Percentiles rank a stretch among this genome's conserved stretches.
phyloP scores from a whole-genome alignment of 1,140 invertebrate genomes.

The Mycetomoellerius zeteki region DNA sequence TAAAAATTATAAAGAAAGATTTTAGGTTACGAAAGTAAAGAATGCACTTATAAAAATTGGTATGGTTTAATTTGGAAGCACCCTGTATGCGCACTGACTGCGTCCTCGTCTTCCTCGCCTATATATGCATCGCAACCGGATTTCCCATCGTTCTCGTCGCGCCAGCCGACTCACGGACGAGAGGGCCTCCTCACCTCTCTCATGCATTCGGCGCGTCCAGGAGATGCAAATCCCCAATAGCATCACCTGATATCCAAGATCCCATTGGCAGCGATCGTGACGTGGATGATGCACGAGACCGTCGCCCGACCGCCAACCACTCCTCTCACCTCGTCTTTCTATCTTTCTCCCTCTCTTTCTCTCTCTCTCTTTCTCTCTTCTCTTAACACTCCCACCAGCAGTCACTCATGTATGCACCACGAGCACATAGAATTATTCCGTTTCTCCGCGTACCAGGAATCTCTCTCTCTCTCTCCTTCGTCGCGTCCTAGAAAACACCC shows the following conservation, averaged over 20 bases:
- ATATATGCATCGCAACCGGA: slow-evolving; percentile 73
- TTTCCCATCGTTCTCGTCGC: slow-evolving; percentile 75
- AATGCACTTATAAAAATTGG: neutral
- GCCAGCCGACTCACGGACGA: slow-evolving; percentile 59
- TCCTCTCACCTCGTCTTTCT: neutral
- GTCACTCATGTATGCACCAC: slow-evolving; percentile 46
- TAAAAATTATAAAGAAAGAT: neutral
- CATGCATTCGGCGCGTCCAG: slow-evolving; percentile 59
- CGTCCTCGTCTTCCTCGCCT: slow-evolving; percentile 58
- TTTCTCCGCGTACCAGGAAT: slow-evolving; percentile 56
- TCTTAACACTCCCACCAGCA: slow-evolving; percentile 23
- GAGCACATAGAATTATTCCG: slow-evolving; percentile 53
- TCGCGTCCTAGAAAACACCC: slow-evolving; percentile 39
- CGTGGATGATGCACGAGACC: slow-evolving; percentile 71
- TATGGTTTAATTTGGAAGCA: slow-evolving; percentile 46
- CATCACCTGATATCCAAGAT: slow-evolving; percentile 72
- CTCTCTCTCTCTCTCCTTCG: slow-evolving; percentile 13
- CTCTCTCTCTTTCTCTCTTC: neutral
- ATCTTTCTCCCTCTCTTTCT: too few species aligned
- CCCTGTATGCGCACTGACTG: slow-evolving; percentile 37
- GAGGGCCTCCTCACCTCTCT: slow-evolving; percentile 66
- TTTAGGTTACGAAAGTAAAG: neutral
- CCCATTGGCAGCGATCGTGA: slow-evolving; percentile 76
- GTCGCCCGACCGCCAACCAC: slow-evolving; percentile 4
- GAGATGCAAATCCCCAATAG: slow-evolving; percentile 78